Percentiles rank a stretch among this genome's conserved stretches.
These are phyloP conservation scores for Brienomyrus brachyistius DNA, from an alignment of 2,113 vertebrate genomes.

Conservation along the genomic window DNA sequence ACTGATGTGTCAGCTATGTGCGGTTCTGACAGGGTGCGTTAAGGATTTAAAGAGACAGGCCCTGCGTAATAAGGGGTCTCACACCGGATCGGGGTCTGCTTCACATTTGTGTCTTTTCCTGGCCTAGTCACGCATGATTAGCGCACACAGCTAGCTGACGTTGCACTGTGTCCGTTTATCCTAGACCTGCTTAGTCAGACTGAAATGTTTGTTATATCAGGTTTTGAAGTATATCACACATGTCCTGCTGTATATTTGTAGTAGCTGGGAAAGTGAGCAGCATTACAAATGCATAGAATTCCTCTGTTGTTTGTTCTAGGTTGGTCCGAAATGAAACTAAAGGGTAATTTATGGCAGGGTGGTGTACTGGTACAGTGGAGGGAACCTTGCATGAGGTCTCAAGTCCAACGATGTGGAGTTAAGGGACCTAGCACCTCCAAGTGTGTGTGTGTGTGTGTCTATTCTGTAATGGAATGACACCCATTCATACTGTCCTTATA, in stretches of 20 bases:
- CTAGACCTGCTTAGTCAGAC: neutral
- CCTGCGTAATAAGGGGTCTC: neutral
- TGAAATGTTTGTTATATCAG: neutral
- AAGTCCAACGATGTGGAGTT: neutral
- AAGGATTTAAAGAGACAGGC: constrained; percentile 7
- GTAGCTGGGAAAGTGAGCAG: neutral
- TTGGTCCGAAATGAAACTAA: neutral
- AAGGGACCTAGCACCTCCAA: neutral
- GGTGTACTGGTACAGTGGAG: neutral
- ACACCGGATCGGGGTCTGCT: neutral
- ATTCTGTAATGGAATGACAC: neutral
- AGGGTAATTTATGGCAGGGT: neutral
- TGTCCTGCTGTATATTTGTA: neutral
- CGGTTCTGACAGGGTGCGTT: constrained; percentile 9
- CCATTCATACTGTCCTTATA: neutral
- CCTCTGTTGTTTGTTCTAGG: neutral
- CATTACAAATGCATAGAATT: neutral
- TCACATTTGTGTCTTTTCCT: neutral
- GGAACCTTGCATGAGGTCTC: neutral
- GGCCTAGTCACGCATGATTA: neutral
- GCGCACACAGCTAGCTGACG: neutral
- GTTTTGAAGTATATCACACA: neutral
- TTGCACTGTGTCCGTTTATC: neutral
- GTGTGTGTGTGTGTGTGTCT: neutral
- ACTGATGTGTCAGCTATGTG: constrained; percentile 15